A percentile compares a stretch with the other conserved stretches of the same genome.
These are phyloP conservation scores for Botrylloides violaceus DNA, from an alignment of 23 tunicate genomes.

Conservation along the genomic window DNA sequence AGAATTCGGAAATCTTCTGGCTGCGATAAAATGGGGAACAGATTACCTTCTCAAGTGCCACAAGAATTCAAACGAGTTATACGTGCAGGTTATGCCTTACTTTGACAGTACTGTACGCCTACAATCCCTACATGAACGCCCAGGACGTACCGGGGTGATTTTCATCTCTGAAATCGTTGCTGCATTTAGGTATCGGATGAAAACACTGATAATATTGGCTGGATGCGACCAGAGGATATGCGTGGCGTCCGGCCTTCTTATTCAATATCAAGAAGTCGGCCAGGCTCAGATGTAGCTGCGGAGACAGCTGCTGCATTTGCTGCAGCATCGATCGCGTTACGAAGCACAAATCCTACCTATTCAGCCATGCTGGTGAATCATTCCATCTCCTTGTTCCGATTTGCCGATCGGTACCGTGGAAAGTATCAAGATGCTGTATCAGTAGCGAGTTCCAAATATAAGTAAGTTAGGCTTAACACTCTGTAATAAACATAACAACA, in stretches of 20 bases:
- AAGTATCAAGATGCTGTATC: slow-evolving; percentile 61
- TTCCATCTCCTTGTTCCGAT: slow-evolving; percentile 47
- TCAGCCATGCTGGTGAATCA: slow-evolving; percentile 27
- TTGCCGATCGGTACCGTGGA: slow-evolving; percentile 74
- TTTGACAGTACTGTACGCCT: no score
- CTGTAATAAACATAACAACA: background rate
- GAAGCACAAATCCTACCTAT: slow-evolving; percentile 42
- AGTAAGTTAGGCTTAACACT: background rate
- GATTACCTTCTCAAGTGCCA: slow-evolving; percentile 95
- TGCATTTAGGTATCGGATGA: slow-evolving; percentile 65
- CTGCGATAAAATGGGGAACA: slow-evolving; percentile 90
- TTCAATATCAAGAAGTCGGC: slow-evolving; percentile 44
- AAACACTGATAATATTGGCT: slow-evolving; percentile 39
- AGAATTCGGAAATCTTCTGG: slow-evolving; percentile 47
- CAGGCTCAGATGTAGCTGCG: slow-evolving; percentile 89
- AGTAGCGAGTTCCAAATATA: slow-evolving; percentile 36
- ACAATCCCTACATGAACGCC: no score
- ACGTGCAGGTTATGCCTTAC: slow-evolving; percentile 77
- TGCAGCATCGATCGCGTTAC: slow-evolving; percentile 63
- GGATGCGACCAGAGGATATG: slow-evolving; percentile 96
- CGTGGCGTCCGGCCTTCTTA: slow-evolving; percentile 53
- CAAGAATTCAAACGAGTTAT: slow-evolving; percentile 33
- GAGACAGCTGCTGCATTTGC: slow-evolving; percentile 94
- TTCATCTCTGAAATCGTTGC: no score
- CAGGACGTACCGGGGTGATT: no score